Percentiles rank a stretch among this genome's conserved stretches.
These are phyloP conservation scores for Chaetops frenatus DNA, from an alignment of 2,113 vertebrate species.

Conservation along the genomic window DNA sequence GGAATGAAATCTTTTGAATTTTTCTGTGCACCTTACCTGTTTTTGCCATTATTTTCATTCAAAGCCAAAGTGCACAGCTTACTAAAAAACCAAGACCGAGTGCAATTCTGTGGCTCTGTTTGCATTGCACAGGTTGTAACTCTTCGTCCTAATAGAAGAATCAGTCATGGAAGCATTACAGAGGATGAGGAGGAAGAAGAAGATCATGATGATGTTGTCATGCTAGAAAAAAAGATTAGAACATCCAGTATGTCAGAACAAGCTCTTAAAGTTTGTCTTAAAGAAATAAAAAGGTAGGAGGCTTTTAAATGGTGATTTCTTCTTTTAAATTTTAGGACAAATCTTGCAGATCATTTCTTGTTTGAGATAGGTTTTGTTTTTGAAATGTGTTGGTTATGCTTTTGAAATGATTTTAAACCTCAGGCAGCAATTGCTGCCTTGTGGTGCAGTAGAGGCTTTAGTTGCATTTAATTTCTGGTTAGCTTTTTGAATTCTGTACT, in stretches of 20 bases:
- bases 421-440: not conserved
- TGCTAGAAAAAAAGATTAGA: constrained; percentile 87
- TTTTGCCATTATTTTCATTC: not conserved
- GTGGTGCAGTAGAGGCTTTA: not conserved
- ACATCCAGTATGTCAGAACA: constrained; percentile 88
- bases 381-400: not conserved
- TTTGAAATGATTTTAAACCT: not conserved
- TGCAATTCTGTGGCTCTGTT: not conserved
- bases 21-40: not conserved
- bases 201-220: constrained; percentile 83
- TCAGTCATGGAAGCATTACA: constrained; percentile 69
- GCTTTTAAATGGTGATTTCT: not conserved
- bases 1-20: not conserved
- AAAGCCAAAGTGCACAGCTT: not conserved
- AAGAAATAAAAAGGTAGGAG: constrained; percentile 89
- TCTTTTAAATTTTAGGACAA: not conserved
- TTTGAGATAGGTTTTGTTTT: not conserved
- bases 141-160: constrained; percentile 78
- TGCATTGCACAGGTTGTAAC: constrained; percentile 73
- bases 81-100: not conserved
- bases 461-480: not conserved
- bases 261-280: constrained; percentile 88
- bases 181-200: constrained; percentile 88
- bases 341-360: not conserved
- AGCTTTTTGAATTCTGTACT: not conserved